Conservation (phyloP, 2,888 invertebrate genomes). For the Trissolcus brochymenae region DNA sequence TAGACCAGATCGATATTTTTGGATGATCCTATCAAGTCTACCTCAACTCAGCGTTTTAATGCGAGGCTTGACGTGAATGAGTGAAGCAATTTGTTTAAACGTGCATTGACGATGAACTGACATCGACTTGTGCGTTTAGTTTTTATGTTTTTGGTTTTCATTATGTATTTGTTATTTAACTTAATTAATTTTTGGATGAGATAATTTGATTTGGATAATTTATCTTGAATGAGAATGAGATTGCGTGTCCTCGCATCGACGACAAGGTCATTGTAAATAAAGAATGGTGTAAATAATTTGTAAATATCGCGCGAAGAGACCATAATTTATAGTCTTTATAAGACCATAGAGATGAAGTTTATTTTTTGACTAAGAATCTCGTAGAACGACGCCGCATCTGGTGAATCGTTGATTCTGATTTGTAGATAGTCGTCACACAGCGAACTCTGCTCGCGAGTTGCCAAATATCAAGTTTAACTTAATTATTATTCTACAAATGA, state of each 20-base stretch:
- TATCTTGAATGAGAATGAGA: constrained; percentile 11
- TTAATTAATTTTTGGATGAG: not conserved
- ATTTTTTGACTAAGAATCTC: constrained; percentile 47
- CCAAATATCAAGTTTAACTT: too few species aligned
- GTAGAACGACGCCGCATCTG: constrained; percentile 15
- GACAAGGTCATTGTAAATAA: constrained; percentile 32
- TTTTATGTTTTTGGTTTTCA: not conserved
- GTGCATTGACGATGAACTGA: constrained; percentile 26
- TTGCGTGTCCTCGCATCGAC: constrained; percentile 9
- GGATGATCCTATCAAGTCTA: constrained; percentile 69
- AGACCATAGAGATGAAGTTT: constrained; percentile 31
- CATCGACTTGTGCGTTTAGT: constrained; percentile 3
- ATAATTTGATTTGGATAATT: constrained; percentile 21
- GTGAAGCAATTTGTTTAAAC: not conserved
- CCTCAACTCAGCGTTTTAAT: constrained; percentile 63
- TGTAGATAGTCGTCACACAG: too few species aligned
- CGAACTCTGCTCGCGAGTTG: too few species aligned
- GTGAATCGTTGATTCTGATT: not conserved
- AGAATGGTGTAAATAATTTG: constrained; percentile 31
- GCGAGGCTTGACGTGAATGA: not conserved
- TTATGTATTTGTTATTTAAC: not conserved
- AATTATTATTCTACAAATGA: too few species aligned
- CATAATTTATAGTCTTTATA: constrained; percentile 44
- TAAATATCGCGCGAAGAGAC: constrained; percentile 25
- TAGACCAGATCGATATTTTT: constrained; percentile 63